Evolutionary conservation across 2,113 vertebrate genomes (phyloP).

Genomic region (Etheostoma cragini): DNA sequence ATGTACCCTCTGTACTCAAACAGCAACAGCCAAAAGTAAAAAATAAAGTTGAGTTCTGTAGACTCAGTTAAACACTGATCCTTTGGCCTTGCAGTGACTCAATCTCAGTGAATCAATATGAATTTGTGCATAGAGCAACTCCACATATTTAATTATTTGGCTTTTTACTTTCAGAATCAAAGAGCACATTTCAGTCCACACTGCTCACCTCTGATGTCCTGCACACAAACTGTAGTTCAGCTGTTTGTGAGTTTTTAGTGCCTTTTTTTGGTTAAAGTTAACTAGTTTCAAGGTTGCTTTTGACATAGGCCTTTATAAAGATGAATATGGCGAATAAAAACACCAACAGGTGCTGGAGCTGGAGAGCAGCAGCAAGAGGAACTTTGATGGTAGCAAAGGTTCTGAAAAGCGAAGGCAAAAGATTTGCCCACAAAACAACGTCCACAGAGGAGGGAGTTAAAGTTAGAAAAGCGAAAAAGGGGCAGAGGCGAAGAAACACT

Average conservation of each 20-base stretch:
- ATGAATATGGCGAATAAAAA: background rate
- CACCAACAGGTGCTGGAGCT: background rate
- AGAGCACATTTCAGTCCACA: background rate
- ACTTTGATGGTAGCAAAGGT: background rate
- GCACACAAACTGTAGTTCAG: background rate
- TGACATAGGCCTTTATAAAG: background rate
- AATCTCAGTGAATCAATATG: conserved; percentile 15
- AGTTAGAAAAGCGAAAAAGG: background rate
- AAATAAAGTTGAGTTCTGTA: background rate
- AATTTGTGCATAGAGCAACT: background rate
- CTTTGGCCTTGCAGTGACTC: background rate
- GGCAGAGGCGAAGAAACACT: background rate
- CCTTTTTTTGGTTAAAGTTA: background rate
- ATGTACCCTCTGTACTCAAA: background rate
- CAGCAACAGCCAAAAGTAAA: background rate
- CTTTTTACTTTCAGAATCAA: background rate
- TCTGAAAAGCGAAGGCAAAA: background rate
- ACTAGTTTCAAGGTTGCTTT: background rate
- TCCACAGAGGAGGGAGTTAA: background rate
- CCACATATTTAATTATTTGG: background rate
- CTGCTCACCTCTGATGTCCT: background rate
- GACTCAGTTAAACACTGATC: background rate
- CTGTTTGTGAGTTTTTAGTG: background rate
- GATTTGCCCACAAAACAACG: background rate
- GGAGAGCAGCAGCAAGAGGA: background rate